A percentile compares a stretch with the other conserved stretches of the same genome.
Evolutionary conservation across 2,113 vertebrate genomes (phyloP).

Genomic region (Nannobrachium achirus): DNA sequence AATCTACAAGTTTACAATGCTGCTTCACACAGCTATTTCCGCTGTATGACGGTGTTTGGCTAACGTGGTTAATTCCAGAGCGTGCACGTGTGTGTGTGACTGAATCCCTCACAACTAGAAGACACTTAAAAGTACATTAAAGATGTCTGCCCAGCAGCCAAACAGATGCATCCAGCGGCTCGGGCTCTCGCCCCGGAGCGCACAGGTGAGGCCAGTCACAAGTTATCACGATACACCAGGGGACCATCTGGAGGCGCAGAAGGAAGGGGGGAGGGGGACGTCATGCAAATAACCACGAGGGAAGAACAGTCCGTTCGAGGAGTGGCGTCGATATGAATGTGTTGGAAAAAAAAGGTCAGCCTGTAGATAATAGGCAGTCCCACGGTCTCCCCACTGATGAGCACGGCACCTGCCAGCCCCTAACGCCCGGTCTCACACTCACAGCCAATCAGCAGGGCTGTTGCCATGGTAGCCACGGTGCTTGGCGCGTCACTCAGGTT

Average conservation of each 20-base stretch:
- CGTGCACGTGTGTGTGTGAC: too few relatives aligned
- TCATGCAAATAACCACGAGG: constrained; percentile 55
- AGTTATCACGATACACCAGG: constrained; percentile 26
- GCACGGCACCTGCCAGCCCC: constrained; percentile 65
- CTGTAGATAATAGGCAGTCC: constrained; percentile 73
- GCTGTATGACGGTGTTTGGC: too few relatives aligned
- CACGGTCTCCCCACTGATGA: constrained; percentile 66
- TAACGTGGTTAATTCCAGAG: too few relatives aligned
- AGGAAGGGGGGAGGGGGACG: constrained; percentile 1
- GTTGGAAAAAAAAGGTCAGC: constrained; percentile 75
- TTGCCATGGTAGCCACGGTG: constrained; percentile 95
- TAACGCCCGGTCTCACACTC: constrained; percentile 82
- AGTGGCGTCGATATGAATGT: constrained; percentile 65
- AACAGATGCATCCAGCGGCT: constrained; percentile 26
- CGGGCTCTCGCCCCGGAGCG: background rate
- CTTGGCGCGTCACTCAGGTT: constrained; percentile 91
- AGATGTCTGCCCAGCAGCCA: constrained; percentile 29
- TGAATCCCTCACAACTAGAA: background rate
- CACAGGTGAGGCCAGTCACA: constrained; percentile 23
- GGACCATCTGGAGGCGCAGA: constrained; percentile 21
- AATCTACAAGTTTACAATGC: too few relatives aligned
- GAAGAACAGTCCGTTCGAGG: constrained; percentile 45
- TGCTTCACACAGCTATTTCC: too few relatives aligned
- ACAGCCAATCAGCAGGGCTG: constrained; percentile 96
- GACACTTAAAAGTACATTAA: constrained; percentile 37